Evolutionary conservation across 2,888 invertebrate species (phyloP).

Genomic region (Eulithis prunata): DNA sequence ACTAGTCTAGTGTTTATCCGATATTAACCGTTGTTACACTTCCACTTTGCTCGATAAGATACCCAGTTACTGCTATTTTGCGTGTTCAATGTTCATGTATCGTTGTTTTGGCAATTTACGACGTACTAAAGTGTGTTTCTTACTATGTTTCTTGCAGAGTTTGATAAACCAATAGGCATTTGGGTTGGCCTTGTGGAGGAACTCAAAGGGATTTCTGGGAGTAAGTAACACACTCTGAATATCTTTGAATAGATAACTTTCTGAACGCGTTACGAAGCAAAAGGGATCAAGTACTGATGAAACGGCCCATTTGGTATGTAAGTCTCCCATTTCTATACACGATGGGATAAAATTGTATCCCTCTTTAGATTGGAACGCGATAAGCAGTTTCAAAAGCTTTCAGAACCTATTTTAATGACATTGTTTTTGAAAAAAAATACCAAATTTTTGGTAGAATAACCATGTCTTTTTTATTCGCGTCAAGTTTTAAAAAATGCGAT

Average conservation of each 20-base stretch:
- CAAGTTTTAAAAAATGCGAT: too few species aligned
- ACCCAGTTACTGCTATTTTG: constrained; percentile 46
- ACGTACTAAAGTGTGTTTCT: constrained; percentile 28
- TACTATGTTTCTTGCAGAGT: constrained; percentile 26
- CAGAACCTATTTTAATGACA: constrained; percentile 30
- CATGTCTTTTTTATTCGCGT: not conserved
- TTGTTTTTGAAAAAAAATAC: constrained; percentile 27
- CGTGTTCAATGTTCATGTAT: constrained; percentile 44
- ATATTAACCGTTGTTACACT: constrained; percentile 48
- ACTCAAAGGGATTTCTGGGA: constrained; percentile 27
- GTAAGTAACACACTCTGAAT: constrained; percentile 28
- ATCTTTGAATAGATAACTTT: constrained; percentile 37
- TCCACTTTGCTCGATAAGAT: constrained; percentile 45
- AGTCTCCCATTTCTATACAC: constrained; percentile 41
- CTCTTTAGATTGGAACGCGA: constrained; percentile 37
- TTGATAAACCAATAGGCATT: constrained; percentile 32
- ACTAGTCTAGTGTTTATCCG: constrained; percentile 43
- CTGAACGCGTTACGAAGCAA: constrained; percentile 35
- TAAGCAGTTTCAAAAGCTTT: constrained; percentile 32
- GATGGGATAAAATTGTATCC: constrained; percentile 39
- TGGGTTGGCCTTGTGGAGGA: constrained; percentile 29
- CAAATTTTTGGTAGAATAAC: constrained; percentile 6
- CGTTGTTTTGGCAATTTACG: constrained; percentile 35
- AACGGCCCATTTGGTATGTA: constrained; percentile 40
- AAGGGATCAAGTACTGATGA: constrained; percentile 42